These are phyloP conservation scores for Mus spicilegus DNA, from an alignment of 2,113 vertebrate species.

Conservation along the genomic window DNA sequence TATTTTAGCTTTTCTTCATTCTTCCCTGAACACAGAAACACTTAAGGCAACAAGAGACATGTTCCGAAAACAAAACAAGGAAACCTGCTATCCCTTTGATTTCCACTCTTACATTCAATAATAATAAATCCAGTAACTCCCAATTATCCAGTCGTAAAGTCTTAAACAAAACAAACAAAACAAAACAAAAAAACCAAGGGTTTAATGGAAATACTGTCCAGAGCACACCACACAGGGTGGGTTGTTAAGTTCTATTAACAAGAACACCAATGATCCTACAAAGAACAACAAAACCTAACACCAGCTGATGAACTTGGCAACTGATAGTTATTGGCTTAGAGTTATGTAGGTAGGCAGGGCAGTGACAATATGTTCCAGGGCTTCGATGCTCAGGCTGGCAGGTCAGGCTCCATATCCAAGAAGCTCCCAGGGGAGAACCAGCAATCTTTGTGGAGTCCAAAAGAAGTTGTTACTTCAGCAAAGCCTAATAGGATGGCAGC, in stretches of 20 bases:
- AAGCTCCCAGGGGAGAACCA: slow-evolving; percentile 92
- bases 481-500: slow-evolving; percentile 92
- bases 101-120: neutral
- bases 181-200: neutral
- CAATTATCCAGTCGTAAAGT: neutral
- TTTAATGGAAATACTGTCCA: neutral
- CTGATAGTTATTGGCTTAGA: slow-evolving; percentile 48
- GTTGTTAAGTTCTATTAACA: neutral
- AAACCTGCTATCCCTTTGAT: slow-evolving; percentile 48
- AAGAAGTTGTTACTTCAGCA: slow-evolving; percentile 86
- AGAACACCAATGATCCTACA: neutral
- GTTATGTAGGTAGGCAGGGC: slow-evolving; percentile 55
- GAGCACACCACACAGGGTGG: neutral
- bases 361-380: neutral
- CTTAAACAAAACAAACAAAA: neutral
- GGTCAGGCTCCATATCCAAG: slow-evolving; percentile 86
- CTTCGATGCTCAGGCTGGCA: neutral
- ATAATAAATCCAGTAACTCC: neutral
- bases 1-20: neutral
- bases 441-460: slow-evolving; percentile 90
- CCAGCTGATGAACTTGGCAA: slow-evolving; percentile 45
- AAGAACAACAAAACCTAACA: slow-evolving; percentile 78
- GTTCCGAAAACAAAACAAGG: neutral
- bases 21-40: slow-evolving; percentile 9
- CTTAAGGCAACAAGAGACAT: slow-evolving; percentile 19